Percentiles rank a stretch among this genome's conserved stretches.
Conservation (phyloP, 64 coral and sea anemone species). For the Stichodactyla mertensii region DNA sequence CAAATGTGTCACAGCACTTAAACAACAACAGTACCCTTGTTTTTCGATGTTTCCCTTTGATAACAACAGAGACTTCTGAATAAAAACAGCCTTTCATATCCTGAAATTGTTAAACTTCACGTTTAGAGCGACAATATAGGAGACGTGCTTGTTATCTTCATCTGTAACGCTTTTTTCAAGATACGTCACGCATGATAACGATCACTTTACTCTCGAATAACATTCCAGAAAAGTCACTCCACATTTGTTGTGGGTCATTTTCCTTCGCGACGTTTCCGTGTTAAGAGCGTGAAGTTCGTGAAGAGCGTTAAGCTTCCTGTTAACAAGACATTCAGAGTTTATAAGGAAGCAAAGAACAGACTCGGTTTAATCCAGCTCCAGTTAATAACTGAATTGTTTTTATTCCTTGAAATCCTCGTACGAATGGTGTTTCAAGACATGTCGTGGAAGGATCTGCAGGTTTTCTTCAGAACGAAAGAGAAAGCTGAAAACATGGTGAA, state of each 20-base stretch:
- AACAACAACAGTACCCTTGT: background rate
- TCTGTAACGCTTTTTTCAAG: background rate
- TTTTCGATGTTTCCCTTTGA: background rate
- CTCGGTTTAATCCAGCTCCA: no score
- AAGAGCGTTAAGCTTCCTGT: background rate
- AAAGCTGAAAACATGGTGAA: constrained; percentile 34
- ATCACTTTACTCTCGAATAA: background rate
- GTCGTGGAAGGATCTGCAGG: constrained; percentile 20
- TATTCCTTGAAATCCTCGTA: background rate
- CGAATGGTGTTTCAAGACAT: constrained; percentile 6
- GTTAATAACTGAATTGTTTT: background rate
- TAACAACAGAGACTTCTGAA: background rate
- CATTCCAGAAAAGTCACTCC: background rate
- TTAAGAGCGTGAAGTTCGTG: background rate
- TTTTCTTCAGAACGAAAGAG: constrained; percentile 21
- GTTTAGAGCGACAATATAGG: background rate
- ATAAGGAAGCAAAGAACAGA: no score
- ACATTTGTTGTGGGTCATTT: background rate
- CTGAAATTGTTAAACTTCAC: background rate
- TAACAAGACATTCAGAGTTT: no score
- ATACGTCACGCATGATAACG: background rate
- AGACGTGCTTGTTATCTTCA: background rate
- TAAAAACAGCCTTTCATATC: background rate
- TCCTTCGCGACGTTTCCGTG: background rate
- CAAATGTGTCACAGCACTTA: background rate